These are phyloP conservation scores for Pituophis catenifer DNA, from an alignment of 2,113 vertebrate genomes.

Conservation along the genomic window DNA sequence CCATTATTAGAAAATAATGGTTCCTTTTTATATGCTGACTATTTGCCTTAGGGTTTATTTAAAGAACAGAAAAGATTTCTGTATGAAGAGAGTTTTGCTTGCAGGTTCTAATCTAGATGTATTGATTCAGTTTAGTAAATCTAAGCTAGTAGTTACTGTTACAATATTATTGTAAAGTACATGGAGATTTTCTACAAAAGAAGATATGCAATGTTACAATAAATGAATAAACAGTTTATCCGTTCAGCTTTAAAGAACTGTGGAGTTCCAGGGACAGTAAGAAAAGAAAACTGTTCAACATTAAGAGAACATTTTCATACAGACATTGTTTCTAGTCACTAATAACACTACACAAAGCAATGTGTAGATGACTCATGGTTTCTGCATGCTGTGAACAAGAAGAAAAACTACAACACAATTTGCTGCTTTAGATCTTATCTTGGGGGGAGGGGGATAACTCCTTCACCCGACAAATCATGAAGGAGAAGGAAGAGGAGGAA, in stretches of 20 bases:
- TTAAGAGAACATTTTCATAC: background rate
- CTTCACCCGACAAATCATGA: background rate
- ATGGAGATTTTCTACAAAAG: background rate
- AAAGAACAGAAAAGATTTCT: background rate
- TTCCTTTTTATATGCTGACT: background rate
- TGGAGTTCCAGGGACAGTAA: background rate
- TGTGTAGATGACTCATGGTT: background rate
- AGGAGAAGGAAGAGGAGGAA: background rate
- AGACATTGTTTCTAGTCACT: background rate
- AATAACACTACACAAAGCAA: background rate
- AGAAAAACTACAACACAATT: background rate
- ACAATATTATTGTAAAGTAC: background rate
- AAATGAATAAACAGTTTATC: background rate
- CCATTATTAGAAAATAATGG: background rate
- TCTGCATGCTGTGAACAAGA: background rate
- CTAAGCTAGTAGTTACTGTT: background rate
- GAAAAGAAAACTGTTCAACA: background rate
- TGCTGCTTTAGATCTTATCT: background rate
- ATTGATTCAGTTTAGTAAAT: background rate
- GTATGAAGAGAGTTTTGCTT: background rate
- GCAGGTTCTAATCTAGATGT: background rate
- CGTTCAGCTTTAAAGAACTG: background rate
- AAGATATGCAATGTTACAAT: background rate
- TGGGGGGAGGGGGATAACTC: background rate
- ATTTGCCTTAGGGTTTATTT: background rate